Conservation (phyloP, 1,140 invertebrate species). For the Acromyrmex heyeri region DNA sequence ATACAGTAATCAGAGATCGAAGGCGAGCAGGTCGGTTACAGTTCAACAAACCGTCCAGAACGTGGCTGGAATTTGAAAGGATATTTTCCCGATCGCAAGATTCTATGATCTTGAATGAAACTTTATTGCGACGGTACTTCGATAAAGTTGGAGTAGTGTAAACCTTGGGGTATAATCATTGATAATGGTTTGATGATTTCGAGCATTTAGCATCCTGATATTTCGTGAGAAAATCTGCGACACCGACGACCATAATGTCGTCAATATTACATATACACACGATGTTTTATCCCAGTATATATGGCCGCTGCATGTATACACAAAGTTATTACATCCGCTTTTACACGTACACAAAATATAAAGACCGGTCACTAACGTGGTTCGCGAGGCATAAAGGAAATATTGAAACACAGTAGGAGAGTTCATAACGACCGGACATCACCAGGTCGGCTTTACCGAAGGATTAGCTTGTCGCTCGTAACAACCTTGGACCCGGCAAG, state of each 20-base stretch:
- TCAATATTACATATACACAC: neutral
- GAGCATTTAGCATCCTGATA: neutral
- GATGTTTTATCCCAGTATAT: neutral
- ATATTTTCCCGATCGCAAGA: neutral
- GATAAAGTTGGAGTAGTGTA: neutral
- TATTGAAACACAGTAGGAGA: conserved; percentile 73
- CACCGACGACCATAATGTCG: neutral
- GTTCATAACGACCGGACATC: conserved; percentile 55
- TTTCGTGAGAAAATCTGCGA: neutral
- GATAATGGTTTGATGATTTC: conserved; percentile 62
- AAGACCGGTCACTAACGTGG: conserved; percentile 63
- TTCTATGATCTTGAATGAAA: neutral
- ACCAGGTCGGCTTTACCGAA: conserved; percentile 32
- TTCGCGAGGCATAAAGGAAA: conserved; percentile 65
- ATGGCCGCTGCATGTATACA: neutral
- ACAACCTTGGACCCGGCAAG: conserved; percentile 12
- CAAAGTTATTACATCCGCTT: conserved; percentile 64
- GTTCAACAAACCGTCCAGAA: conserved; percentile 24
- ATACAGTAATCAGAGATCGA: neutral
- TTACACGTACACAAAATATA: conserved; percentile 68
- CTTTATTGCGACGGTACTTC: conserved; percentile 37
- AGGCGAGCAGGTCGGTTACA: conserved; percentile 10
- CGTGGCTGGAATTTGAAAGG: conserved; percentile 32
- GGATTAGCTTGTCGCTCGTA: conserved; percentile 64
- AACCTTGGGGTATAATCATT: conserved; percentile 27